Percentiles rank a stretch among this genome's conserved stretches.
These are phyloP conservation scores for Leptodactylus fuscus DNA, from an alignment of 2,113 vertebrate genomes.

Conservation along the genomic window DNA sequence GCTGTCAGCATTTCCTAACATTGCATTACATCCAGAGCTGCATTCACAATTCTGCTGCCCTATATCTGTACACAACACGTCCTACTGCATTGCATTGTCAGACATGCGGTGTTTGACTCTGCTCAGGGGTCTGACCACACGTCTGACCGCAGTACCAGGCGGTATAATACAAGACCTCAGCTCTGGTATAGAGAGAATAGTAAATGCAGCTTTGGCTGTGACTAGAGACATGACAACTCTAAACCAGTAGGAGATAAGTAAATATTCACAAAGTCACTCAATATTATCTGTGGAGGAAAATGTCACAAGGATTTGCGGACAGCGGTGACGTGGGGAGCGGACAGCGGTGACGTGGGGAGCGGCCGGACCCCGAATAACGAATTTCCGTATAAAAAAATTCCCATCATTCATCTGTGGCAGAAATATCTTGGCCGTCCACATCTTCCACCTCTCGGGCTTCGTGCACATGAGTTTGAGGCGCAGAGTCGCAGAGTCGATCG, in stretches of 20 bases:
- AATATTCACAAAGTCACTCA: not conserved
- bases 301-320: too few relatives aligned
- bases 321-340: not conserved
- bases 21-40: not conserved
- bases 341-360: not conserved
- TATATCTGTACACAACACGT: too few relatives aligned
- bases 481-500: not conserved
- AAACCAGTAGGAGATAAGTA: not conserved
- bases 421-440: too few relatives aligned
- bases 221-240: too few relatives aligned
- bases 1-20: too few relatives aligned
- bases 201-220: too few relatives aligned
- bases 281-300: not conserved
- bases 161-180: too few relatives aligned
- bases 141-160: not conserved
- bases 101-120: not conserved
- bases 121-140: not conserved
- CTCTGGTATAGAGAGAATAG: too few relatives aligned
- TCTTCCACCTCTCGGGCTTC: not conserved
- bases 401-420: too few relatives aligned
- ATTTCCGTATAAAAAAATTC: not conserved
- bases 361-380: not conserved
- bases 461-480: slow-evolving; percentile 26
- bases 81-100: not conserved
- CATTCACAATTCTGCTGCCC: not conserved